Evolutionary conservation across 2,113 vertebrate species (phyloP).

Genomic region (rabbit (Oryctolagus cuniculus)): DNA sequence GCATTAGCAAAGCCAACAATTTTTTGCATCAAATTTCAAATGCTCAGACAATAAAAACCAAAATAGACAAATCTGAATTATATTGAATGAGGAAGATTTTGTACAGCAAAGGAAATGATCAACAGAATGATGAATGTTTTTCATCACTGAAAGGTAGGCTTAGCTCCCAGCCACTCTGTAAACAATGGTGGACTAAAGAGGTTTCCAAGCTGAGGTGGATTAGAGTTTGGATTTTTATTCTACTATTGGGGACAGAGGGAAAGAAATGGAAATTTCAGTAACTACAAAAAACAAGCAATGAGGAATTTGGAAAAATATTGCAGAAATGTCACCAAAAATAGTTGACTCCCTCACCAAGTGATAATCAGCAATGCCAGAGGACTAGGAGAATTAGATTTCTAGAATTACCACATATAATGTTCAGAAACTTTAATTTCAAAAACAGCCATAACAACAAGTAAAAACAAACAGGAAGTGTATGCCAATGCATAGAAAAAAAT

Average conservation of each 20-base stretch:
- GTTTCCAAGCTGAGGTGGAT: not conserved
- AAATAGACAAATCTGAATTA: no score
- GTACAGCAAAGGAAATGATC: no score
- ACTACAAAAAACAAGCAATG: not conserved
- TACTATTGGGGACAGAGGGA: not conserved
- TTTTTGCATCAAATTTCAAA: no score
- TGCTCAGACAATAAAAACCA: no score
- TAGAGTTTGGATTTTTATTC: not conserved
- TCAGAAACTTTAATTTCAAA: not conserved
- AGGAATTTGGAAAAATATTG: not conserved
- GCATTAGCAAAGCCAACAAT: no score
- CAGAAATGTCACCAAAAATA: not conserved
- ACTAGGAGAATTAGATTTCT: not conserved
- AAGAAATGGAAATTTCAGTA: no score
- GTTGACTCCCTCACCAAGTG: not conserved
- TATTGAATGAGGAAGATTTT: no score
- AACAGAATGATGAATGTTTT: not conserved
- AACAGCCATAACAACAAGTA: not conserved
- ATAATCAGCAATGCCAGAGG: not conserved
- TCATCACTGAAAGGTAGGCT: not conserved
- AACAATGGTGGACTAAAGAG: not conserved
- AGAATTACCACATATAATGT: not conserved
- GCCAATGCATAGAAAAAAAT: not conserved
- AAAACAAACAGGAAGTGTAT: not conserved
- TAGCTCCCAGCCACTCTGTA: not conserved